phyloP scores from a whole-genome alignment of 2,113 vertebrate species.

The Sardina pilchardus region DNA sequence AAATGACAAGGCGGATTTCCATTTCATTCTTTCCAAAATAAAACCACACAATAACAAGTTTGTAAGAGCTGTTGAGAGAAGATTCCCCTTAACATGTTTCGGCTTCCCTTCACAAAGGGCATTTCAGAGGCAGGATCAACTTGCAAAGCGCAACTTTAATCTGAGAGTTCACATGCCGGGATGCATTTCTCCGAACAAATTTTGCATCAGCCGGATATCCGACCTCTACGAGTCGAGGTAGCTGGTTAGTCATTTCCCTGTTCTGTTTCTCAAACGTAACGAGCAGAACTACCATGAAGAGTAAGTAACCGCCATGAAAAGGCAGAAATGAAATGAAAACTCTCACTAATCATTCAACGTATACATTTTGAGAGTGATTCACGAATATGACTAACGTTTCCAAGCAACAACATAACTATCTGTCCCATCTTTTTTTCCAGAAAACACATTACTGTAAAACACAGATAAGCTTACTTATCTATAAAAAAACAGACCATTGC shows the following conservation, averaged over 20 bases:
- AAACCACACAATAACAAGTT: neutral
- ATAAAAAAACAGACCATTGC: neutral
- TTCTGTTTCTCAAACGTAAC: neutral
- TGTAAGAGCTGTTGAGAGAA: neutral
- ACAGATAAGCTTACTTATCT: neutral
- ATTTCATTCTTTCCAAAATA: neutral
- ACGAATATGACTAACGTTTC: neutral
- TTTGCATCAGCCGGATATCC: neutral
- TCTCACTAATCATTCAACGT: neutral
- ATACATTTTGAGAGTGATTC: neutral
- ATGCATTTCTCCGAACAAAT: neutral
- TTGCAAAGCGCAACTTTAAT: neutral
- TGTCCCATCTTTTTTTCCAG: neutral
- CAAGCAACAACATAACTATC: neutral
- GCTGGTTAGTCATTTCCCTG: neutral
- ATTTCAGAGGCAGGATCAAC: neutral
- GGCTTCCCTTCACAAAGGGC: too few species aligned
- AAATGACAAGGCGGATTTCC: neutral
- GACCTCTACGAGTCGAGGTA: neutral
- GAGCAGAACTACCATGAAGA: neutral
- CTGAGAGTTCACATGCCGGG: neutral
- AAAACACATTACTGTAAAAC: neutral
- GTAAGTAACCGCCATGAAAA: neutral
- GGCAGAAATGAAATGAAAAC: neutral
- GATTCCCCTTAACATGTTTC: neutral